phyloP scores from a whole-genome alignment of 2,797 vertebrate species.

The Acipenser transmontanus region DNA sequence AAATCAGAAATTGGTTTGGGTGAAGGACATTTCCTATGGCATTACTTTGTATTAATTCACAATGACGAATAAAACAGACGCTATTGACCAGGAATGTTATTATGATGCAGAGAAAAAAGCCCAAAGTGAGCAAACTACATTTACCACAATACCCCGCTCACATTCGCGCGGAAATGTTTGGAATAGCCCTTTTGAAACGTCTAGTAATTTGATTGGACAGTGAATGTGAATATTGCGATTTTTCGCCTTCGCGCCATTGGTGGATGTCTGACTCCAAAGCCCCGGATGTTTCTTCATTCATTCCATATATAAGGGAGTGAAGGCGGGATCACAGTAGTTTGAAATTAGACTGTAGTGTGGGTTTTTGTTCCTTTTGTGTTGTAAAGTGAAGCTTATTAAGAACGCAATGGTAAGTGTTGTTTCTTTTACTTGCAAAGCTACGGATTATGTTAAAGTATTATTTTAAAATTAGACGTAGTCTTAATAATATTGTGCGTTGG shows the following conservation, averaged over 20 bases:
- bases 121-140: no score
- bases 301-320: slow-evolving; percentile 24
- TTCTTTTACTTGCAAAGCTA: slow-evolving; percentile 23
- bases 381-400: background rate
- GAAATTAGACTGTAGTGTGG: slow-evolving; percentile 25
- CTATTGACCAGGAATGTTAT: no score
- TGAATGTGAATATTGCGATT: no score
- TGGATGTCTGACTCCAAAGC: background rate
- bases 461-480: background rate
- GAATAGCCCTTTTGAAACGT: no score
- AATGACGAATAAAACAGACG: no score
- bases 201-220: no score
- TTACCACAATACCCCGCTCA: no score
- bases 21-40: no score
- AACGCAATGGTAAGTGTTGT: slow-evolving; percentile 16
- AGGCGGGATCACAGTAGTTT: slow-evolving; percentile 43
- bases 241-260: slow-evolving; percentile 6
- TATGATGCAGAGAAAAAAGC: no score
- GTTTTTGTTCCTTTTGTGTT: background rate
- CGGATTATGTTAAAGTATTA: background rate
- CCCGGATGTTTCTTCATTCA: slow-evolving; percentile 45
- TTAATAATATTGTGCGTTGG: background rate
- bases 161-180: no score
- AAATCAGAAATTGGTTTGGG: no score
- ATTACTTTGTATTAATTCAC: no score